phyloP scores from a whole-genome alignment of 2,797 vertebrate species.

The Sylvilagus floridanus region DNA sequence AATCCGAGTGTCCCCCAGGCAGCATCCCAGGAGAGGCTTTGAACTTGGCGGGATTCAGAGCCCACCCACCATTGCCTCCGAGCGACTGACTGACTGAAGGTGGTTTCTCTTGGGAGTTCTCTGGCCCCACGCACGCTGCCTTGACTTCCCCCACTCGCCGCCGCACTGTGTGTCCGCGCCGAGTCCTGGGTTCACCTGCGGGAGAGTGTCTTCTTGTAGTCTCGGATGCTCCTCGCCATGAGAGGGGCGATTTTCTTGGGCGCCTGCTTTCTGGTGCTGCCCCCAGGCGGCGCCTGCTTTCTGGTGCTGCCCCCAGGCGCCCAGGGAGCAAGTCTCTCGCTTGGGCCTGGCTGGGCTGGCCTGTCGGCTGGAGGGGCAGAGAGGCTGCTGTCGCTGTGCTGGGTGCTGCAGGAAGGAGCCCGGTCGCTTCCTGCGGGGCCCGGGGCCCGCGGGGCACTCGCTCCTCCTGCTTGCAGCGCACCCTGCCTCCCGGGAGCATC shows the following conservation, averaged over 20 bases:
- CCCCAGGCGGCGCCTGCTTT: too few species aligned
- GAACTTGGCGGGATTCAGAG: conserved; percentile 74
- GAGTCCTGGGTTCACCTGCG: conserved; percentile 87
- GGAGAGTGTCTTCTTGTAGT: conserved; percentile 95
- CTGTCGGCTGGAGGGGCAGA: conserved; percentile 83
- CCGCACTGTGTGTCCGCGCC: conserved; percentile 62
- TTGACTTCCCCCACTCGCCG: not conserved
- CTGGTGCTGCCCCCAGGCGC: too few species aligned
- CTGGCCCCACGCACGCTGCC: too few species aligned
- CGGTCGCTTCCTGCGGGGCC: conserved; percentile 79
- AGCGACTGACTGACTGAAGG: conserved; percentile 25
- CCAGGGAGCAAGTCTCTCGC: conserved; percentile 73
- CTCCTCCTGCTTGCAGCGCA: conserved; percentile 91
- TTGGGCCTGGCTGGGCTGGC: conserved; percentile 88
- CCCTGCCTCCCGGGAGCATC: conserved; percentile 93
- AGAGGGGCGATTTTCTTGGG: conserved; percentile 93
- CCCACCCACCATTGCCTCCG: conserved; percentile 65
- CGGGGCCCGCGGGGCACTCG: conserved; percentile 81
- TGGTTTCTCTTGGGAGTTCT: conserved; percentile 21
- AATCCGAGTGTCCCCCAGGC: too few species aligned
- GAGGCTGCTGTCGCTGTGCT: conserved; percentile 83
- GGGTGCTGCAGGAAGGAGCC: conserved; percentile 85
- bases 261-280: not conserved
- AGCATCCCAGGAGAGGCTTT: not conserved
- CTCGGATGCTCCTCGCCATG: conserved; percentile 97